Percentiles rank a stretch among this genome's conserved stretches.
Conservation (phyloP, 2,888 invertebrate species). For the Perdita meconis region DNA sequence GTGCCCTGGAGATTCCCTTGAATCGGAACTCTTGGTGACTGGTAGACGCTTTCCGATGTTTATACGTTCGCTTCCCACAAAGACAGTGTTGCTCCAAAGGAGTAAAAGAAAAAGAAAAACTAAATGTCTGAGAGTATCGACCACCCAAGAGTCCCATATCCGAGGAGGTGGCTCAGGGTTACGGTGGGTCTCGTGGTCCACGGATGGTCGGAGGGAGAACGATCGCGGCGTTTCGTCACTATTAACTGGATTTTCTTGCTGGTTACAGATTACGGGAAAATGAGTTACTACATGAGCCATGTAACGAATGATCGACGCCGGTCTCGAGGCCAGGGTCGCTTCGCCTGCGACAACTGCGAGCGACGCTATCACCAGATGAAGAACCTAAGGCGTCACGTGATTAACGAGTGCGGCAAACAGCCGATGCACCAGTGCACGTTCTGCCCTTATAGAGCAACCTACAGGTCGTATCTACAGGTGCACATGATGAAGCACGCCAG, state of each 20-base stretch:
- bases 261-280: conserved; percentile 73
- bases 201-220: neutral
- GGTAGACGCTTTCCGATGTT: too few relatives aligned
- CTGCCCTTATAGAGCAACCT: conserved; percentile 84
- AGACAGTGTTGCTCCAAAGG: too few relatives aligned
- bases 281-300: conserved; percentile 52
- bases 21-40: too few relatives aligned
- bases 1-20: neutral
- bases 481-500: conserved; percentile 75
- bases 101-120: too few relatives aligned
- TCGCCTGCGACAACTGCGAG: conserved; percentile 85
- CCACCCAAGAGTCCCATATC: neutral
- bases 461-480: conserved; percentile 81
- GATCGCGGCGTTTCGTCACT: neutral
- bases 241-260: conserved; percentile 55
- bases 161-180: neutral
- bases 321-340: conserved; percentile 79
- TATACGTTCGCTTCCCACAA: too few relatives aligned
- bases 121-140: neutral
- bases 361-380: conserved; percentile 86
- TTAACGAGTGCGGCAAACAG: conserved; percentile 85
- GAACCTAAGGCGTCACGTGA: conserved; percentile 85
- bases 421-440: conserved; percentile 82
- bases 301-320: conserved; percentile 67
- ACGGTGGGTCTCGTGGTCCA: neutral